Percentiles rank a stretch among this genome's conserved stretches.
phyloP scores from a whole-genome alignment of 64 coral and sea anemone species.

The Exaiptasia diaphana region DNA sequence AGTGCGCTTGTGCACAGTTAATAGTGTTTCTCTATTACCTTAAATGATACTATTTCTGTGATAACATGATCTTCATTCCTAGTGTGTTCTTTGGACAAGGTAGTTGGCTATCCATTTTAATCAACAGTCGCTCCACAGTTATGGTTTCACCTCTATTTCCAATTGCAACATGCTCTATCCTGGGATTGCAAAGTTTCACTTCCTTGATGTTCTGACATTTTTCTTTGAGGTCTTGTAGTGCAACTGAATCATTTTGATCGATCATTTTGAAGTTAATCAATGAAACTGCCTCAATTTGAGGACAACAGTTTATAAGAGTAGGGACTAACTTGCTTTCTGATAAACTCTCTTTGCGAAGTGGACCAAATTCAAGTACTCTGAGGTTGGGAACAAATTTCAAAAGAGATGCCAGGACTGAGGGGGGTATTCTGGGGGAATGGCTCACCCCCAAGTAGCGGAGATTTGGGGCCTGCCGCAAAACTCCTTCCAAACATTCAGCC shows the following conservation, averaged over 20 bases:
- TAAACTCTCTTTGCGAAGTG: conserved; percentile 83
- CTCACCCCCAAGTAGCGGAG: conserved; percentile 94
- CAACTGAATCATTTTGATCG: conserved; percentile 57
- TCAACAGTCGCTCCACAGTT: conserved; percentile 88
- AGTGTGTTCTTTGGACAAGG: conserved; percentile 90
- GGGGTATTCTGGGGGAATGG: conserved; percentile 93
- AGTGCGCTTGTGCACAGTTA: too few species aligned
- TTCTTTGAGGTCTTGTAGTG: conserved; percentile 67
- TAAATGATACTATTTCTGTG: conserved; percentile 51
- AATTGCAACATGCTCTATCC: conserved; percentile 96
- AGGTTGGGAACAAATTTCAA: conserved; percentile 84
- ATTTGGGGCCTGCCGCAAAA: conserved; percentile 81
- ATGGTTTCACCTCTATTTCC: conserved; percentile 94
- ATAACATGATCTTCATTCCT: conserved; percentile 72
- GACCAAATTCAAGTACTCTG: conserved; percentile 96
- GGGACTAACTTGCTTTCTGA: conserved; percentile 83
- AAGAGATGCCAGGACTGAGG: conserved; percentile 81
- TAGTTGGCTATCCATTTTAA: conserved; percentile 95
- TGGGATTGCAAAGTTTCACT: conserved; percentile 91
- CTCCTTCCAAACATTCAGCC: conserved; percentile 94
- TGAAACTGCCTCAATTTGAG: conserved; percentile 82
- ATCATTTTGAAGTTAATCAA: conserved; percentile 93
- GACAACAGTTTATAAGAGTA: conserved; percentile 82
- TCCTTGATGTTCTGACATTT: conserved; percentile 88
- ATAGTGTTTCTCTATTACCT: too few species aligned